Evolutionary conservation across 1,140 invertebrate genomes (phyloP).

Genomic region (Pseudomyrmex sp.): DNA sequence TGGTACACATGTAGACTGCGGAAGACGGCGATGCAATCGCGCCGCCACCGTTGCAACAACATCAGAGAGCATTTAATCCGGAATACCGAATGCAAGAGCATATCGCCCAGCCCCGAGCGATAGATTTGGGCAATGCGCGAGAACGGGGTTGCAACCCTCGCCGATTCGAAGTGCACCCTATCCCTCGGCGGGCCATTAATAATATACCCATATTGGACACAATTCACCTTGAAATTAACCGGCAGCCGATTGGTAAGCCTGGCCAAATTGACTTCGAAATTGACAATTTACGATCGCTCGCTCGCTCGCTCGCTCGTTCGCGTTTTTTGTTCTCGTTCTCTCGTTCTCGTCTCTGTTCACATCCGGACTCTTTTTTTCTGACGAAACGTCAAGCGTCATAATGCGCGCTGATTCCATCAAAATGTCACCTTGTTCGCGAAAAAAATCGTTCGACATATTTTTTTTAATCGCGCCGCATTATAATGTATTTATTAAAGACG

Average conservation of each 20-base stretch:
- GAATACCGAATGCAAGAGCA: conserved; percentile 74
- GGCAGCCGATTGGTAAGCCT: conserved; percentile 85
- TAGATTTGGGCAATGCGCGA: conserved; percentile 83
- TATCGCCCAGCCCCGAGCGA: conserved; percentile 77
- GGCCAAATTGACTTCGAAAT: conserved; percentile 86
- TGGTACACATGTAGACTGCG: not conserved
- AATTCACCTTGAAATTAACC: conserved; percentile 87
- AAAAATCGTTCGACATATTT: not conserved
- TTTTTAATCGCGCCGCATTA: not conserved
- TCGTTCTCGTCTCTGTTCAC: not conserved
- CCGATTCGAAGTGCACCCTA: conserved; percentile 74
- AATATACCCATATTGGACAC: conserved; percentile 86
- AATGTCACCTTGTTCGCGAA: conserved; percentile 12
- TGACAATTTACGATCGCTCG: conserved; percentile 84
- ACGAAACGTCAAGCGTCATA: not conserved
- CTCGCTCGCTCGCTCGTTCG: conserved; percentile 62
- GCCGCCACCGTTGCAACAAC: conserved; percentile 54
- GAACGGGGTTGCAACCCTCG: conserved; percentile 82
- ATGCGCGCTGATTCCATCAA: conserved; percentile 18
- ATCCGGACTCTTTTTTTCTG: conserved; percentile 1
- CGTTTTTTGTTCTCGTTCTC: conserved; percentile 13
- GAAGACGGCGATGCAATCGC: conserved; percentile 22
- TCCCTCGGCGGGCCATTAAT: conserved; percentile 84
- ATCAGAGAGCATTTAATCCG: conserved; percentile 81
- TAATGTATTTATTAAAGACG: too few species aligned